Base-by-base conservation (phyloP, 2,888 invertebrate species). In the Dyspetes luteomarginatus region DNA sequence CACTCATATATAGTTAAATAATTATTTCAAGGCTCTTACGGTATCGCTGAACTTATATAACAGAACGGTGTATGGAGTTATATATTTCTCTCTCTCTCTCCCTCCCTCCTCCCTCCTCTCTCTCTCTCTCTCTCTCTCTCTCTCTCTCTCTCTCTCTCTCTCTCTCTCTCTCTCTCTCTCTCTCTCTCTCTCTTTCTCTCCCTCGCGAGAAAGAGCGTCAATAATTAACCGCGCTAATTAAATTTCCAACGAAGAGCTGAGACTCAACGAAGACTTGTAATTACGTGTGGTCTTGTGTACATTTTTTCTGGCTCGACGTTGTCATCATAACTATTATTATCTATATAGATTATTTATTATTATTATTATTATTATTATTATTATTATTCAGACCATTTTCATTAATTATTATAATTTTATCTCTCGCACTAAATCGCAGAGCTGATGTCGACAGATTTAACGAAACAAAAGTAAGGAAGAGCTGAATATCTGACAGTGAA, bases 171-270 rank as follows among this genome's bases (percentile, higher is more conserved):
- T 36, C 36, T 5, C 36, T 36, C 9, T 4, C 36, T 3, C 3
- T 36, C 5, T 9, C 36, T 9, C 9, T 36, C 9, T 36, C 36
- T 5, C 36, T 36, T 36, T 4, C 36, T 3, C 3, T 36, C 5
- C 36, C 36, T 9, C 36, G 5, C 36, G 5, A 3, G 7, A 0
- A 36, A 3, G 7, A 0, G 9, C 5, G 36, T 9, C 1, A 2
- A 36, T 36, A 36, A 36, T 36, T 36, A 36, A 36, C 36, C 7
- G 17, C 62, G 72, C 41, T 76, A 81, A 76, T 81, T 81, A 76
- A 72, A 81, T 76, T 81, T 77, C 48, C 68, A 64, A 73, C 76
- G 56, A 56, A 64, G 26, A 50, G 56, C 28, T 7, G 24, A 75
- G 68, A 65, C 65, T 58, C 64, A 19, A 50, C 48, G 41, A 26